phyloP scores from a whole-genome alignment of 2,113 vertebrate species.

The Sarotherodon lohbergeri region DNA sequence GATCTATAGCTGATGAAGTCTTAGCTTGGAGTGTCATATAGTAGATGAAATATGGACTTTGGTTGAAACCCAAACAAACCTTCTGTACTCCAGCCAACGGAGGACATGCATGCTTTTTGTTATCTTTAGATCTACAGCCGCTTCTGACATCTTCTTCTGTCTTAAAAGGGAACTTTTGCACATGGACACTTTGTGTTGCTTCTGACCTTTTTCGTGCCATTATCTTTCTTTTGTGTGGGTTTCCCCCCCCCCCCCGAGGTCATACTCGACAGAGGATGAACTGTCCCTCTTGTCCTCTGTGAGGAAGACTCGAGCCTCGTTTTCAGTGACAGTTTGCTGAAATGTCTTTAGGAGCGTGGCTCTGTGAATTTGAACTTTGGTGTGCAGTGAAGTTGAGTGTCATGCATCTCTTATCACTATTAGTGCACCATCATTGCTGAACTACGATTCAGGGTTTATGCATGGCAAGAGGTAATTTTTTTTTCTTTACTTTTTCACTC shows the following conservation, averaged over 20 bases:
- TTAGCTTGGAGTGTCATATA: rapidly evolving
- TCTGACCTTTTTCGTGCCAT: not conserved
- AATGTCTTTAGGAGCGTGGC: not conserved
- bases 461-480: not conserved
- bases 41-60: not conserved
- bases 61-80: not conserved
- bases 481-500: not conserved
- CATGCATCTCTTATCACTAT: constrained; percentile 45
- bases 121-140: not conserved
- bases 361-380: not conserved
- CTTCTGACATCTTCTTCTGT: not conserved
- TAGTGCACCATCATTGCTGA: constrained; percentile 20
- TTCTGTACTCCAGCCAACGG: rapidly evolving
- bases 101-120: not conserved
- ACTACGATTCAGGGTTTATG: constrained; percentile 22
- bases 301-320: constrained; percentile 52
- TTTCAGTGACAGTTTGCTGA: not conserved
- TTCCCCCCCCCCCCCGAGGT: not conserved
- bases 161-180: constrained; percentile 28
- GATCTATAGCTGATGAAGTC: not conserved
- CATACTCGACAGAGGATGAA: not conserved
- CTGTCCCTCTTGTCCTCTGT: constrained; percentile 58
- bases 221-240: not conserved
- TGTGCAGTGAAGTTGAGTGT: constrained; percentile 13
- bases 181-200: constrained; percentile 1